Evolutionary conservation across 2,797 vertebrate genomes (phyloP).

Genomic region (Steatocranus sp.): DNA sequence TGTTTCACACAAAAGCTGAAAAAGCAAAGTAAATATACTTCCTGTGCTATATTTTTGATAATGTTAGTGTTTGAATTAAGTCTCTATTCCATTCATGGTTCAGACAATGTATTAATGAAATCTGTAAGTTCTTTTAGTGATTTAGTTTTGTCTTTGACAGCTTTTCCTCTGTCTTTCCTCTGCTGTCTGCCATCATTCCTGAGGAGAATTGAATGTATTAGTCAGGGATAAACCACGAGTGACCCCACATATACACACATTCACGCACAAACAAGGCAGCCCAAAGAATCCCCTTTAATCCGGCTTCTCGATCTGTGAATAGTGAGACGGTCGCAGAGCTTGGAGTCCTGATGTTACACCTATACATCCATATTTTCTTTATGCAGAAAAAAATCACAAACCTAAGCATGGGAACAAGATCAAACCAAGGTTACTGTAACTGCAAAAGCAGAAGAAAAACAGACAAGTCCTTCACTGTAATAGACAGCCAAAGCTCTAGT

Average conservation of each 20-base stretch:
- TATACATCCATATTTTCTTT: not conserved
- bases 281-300: not conserved
- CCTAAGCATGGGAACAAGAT: not conserved
- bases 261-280: not conserved
- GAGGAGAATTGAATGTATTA: not conserved
- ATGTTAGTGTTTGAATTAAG: not conserved
- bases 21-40: not conserved
- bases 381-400: not conserved
- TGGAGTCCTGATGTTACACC: not conserved
- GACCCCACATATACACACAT: not conserved
- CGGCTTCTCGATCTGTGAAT: not conserved
- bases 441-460: not conserved
- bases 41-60: not conserved
- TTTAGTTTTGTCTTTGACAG: not conserved
- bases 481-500: not conserved
- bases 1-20: not conserved
- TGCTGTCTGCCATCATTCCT: not conserved
- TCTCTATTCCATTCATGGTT: not conserved
- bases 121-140: not conserved
- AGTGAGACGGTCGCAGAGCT: not conserved
- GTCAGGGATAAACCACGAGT: not conserved
- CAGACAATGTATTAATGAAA: not conserved
- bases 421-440: not conserved
- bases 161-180: not conserved
- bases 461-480: not conserved